Base-by-base conservation (phyloP, 2,797 vertebrate genomes). In the Cyprinella venusta region DNA sequence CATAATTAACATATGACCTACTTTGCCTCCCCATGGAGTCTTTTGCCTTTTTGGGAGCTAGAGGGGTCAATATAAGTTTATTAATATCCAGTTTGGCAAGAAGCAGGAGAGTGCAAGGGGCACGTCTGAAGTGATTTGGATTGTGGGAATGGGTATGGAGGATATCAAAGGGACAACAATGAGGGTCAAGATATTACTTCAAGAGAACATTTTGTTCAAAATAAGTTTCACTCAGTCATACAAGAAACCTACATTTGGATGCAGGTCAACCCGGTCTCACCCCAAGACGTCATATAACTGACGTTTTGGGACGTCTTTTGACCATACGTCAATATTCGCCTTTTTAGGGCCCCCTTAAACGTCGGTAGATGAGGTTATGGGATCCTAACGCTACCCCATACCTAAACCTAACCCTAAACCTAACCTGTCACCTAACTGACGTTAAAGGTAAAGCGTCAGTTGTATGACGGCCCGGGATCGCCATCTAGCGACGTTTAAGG, bases 1-100 rank as follows among this genome's bases (percentile, higher is more conserved):
- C 67, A 83, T 82, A 80, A 85, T 86, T 85, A 88, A 88, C 85
- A 90, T 76, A 71, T 87, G 85, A 87, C 83, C 84, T 81, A 85
- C 63, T 88, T 84, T 85, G 83, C 84, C 79, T 81, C 76, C 26
- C 77, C 21, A 16, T 81, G 61, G 87, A 77, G 75, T 84, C 45
- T 13, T 38, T 18, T 87, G 83, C 64, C 85, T 40, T 85, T 88
- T 88, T 18, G 54, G 79, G 79, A 63, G 15, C 45, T 48, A 15
- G 15, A 48, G 45, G 45, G 45, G 86, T 87, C 69, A 59, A 79
- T 83, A 78, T 38, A 86, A 71, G 76, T 85, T 69, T 40, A 69
- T 83, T 80, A 80, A 54, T 89, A 52, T 77, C 59, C 76, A 72
- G 86, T 80, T 72, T 61, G 85, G 81, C 65, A 42, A 90, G 86